Percentiles rank a stretch among this genome's conserved stretches.
These are phyloP conservation scores for Hirtodrosophila alboralis DNA, from an alignment of 2,888 invertebrate genomes.

Conservation along the genomic window DNA sequence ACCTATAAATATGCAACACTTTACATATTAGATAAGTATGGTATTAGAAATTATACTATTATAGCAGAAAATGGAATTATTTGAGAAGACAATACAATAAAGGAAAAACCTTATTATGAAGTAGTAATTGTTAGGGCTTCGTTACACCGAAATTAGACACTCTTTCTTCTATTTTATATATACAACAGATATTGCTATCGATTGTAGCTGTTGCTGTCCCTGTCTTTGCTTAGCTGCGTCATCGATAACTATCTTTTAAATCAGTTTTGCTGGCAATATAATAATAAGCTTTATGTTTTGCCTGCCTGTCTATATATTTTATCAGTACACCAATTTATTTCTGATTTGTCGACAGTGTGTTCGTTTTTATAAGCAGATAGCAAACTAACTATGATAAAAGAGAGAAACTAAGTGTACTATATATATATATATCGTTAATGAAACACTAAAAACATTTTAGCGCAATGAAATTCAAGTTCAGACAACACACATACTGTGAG, in stretches of 20 bases:
- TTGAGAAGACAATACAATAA: too few species aligned
- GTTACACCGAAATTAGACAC: too few species aligned
- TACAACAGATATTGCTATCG: neutral
- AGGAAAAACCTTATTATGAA: too few species aligned
- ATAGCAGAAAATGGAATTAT: too few species aligned
- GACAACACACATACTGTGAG: too few species aligned
- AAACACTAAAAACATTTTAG: conserved; percentile 69
- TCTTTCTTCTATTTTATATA: too few species aligned
- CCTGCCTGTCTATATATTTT: conserved; percentile 13
- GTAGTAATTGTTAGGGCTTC: too few species aligned
- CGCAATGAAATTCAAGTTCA: too few species aligned
- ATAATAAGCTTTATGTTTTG: neutral
- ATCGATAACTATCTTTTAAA: conserved; percentile 28
- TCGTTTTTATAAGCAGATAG: conserved; percentile 6
- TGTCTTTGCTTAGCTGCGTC: neutral
- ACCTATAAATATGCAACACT: too few species aligned
- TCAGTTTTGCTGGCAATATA: neutral
- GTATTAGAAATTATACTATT: too few species aligned
- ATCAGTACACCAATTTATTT: conserved; percentile 24
- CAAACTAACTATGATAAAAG: conserved; percentile 12
- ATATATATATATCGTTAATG: conserved; percentile 23
- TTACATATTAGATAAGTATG: too few species aligned
- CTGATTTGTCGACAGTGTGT: conserved; percentile 29
- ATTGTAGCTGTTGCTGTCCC: conserved; percentile 3
- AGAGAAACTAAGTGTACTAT: neutral